A percentile compares a stretch with the other conserved stretches of the same genome.
Conservation (phyloP, 1,140 invertebrate species). For the Drosophila dunni region DNA sequence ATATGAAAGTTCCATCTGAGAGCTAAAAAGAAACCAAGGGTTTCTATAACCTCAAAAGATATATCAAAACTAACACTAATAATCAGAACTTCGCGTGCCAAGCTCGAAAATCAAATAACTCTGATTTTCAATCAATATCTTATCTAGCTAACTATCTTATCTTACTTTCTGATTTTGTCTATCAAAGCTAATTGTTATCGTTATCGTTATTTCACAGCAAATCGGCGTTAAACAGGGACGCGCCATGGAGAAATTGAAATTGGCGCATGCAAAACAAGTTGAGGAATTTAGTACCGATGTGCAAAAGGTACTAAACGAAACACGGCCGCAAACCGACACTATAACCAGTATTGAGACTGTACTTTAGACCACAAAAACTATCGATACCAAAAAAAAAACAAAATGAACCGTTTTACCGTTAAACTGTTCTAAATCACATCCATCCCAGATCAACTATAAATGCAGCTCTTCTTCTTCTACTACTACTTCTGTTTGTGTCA, state of each 20-base stretch:
- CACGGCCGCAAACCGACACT: conserved; percentile 73
- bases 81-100: no score
- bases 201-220: conserved; percentile 84
- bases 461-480: conserved; percentile 7
- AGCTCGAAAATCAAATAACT: no score
- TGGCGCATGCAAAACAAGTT: conserved; percentile 95
- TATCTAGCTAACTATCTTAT: neutral
- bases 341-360: conserved; percentile 85
- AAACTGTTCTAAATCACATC: conserved; percentile 12
- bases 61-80: no score
- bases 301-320: conserved; percentile 89
- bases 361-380: conserved; percentile 69
- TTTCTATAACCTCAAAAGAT: no score
- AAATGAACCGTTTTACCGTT: conserved; percentile 18
- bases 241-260: conserved; percentile 97
- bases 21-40: no score
- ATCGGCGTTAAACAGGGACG: conserved; percentile 95
- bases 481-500: conserved; percentile 27
- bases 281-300: conserved; percentile 96
- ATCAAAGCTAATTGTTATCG: conserved; percentile 12
- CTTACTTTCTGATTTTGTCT: neutral
- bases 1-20: no score
- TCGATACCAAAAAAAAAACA: conserved; percentile 17
- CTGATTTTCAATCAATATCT: neutral
- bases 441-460: conserved; percentile 21